A percentile compares a stretch with the other conserved stretches of the same genome.
Conservation (phyloP, 2,113 vertebrate species). For the Xenotilapia flavipinnis region DNA sequence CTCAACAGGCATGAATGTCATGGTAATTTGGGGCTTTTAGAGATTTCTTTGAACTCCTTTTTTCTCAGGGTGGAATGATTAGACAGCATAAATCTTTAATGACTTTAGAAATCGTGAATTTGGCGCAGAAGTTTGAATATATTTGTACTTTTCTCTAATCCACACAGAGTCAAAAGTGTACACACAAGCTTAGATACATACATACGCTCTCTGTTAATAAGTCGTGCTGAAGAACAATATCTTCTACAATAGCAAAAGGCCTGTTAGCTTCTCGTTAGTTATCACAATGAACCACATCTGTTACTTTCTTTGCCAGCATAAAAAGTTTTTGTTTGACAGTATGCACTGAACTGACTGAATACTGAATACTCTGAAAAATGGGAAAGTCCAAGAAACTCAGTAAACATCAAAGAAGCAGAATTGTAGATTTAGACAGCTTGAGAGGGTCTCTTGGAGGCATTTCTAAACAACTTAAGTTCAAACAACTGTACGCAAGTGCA, state of each 20-base stretch:
- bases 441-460: neutral
- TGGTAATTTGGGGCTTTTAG: neutral
- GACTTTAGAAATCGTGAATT: neutral
- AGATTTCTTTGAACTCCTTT: neutral
- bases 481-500: neutral
- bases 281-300: neutral
- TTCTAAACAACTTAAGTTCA: neutral
- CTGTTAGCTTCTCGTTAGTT: neutral
- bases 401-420: neutral
- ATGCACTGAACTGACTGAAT: neutral
- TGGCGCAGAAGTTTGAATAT: neutral
- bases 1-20: neutral
- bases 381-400: neutral
- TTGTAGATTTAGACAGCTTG: neutral
- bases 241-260: neutral
- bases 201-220: neutral
- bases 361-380: neutral
- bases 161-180: neutral
- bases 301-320: neutral
- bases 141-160: neutral
- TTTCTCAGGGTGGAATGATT: neutral
- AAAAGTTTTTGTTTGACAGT: neutral
- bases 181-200: neutral
- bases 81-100: neutral
- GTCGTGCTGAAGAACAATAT: neutral